These are phyloP conservation scores for Tiliacea aurago DNA, from an alignment of 2,888 invertebrate genomes.

Conservation along the genomic window DNA sequence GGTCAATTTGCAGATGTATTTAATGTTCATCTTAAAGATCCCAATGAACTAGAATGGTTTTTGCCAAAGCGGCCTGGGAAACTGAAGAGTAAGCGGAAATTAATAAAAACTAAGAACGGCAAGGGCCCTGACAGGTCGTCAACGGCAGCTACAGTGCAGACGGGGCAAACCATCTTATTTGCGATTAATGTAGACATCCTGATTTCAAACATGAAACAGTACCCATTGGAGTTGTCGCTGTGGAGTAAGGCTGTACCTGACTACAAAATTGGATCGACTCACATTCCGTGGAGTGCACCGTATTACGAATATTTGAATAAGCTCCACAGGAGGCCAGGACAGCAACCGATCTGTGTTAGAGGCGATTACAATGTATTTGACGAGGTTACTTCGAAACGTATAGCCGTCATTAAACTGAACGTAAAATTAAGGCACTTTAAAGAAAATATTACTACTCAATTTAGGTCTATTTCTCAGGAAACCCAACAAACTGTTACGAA, in stretches of 20 bases:
- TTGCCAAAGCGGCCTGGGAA: conserved; percentile 56
- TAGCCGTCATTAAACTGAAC: conserved; percentile 76
- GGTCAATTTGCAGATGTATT: conserved; percentile 82
- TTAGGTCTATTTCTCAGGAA: conserved; percentile 56
- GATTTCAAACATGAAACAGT: conserved; percentile 75
- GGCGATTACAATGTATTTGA: conserved; percentile 77
- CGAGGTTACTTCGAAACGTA: conserved; percentile 76
- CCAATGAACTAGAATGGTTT: conserved; percentile 61
- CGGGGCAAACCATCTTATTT: conserved; percentile 73
- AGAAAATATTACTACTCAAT: conserved; percentile 65
- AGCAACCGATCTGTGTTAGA: conserved; percentile 65
- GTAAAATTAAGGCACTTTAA: conserved; percentile 76
- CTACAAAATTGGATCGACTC: conserved; percentile 74
- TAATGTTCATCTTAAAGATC: conserved; percentile 75
- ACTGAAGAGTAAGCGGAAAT: conserved; percentile 66
- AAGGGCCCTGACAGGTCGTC: conserved; percentile 48
- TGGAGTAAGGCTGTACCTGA: conserved; percentile 70
- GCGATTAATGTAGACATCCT: conserved; percentile 70
- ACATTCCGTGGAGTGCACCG: conserved; percentile 77
- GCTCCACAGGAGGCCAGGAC: conserved; percentile 54
- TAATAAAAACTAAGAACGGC: conserved; percentile 60
- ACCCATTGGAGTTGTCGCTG: conserved; percentile 79
- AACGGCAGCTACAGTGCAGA: conserved; percentile 63
- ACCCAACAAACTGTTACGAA: conserved; percentile 54
- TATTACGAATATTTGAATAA: conserved; percentile 76